Conservation (phyloP, 1,140 invertebrate genomes). For the Penaeus chinensis region DNA sequence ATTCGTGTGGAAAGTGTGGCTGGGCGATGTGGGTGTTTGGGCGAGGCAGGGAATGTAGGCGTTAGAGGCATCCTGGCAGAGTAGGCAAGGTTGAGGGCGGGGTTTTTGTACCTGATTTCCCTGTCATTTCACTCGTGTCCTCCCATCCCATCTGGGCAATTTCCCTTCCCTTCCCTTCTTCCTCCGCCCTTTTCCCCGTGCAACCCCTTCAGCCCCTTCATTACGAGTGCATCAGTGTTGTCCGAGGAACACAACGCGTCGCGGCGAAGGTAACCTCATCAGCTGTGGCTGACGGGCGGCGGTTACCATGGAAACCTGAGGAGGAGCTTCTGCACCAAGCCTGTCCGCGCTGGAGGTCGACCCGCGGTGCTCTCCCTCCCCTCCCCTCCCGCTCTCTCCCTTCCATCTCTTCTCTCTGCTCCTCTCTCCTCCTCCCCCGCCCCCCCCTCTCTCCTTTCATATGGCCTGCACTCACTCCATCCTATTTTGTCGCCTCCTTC, state of each 20-base stretch:
- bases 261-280: constrained; percentile 39
- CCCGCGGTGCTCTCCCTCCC: neutral
- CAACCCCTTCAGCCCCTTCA: no score
- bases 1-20: no score
- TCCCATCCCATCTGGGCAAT: neutral
- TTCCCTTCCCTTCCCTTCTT: neutral
- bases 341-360: neutral
- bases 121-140: neutral
- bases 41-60: no score
- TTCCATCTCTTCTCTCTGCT: neutral
- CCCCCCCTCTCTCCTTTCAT: neutral
- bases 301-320: constrained; percentile 48
- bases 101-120: no score
- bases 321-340: neutral
- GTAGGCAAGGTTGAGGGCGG: no score
- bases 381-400: neutral
- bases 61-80: no score
- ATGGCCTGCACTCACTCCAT: neutral
- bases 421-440: neutral
- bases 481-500: neutral
- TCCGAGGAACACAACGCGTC: no score
- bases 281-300: constrained; percentile 44
- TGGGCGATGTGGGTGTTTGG: no score
- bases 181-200: neutral
- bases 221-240: no score